phyloP scores from a whole-genome alignment of 1,140 invertebrate genomes.

The Drosophila novamexicana region DNA sequence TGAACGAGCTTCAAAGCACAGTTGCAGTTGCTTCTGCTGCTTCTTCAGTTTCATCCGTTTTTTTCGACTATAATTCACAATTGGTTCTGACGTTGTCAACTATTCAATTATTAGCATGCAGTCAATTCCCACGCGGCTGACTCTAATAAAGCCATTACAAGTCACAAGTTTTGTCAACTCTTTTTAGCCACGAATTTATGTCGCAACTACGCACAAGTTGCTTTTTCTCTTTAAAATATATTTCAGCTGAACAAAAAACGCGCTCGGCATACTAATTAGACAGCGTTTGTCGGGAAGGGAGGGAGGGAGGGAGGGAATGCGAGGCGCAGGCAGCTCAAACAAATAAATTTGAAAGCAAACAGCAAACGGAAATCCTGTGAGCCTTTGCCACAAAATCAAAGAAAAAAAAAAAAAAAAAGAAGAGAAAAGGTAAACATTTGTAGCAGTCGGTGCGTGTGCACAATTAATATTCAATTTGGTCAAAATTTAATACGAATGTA shows the following conservation, averaged over 20 bases:
- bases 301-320: conserved; percentile 8
- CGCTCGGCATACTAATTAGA: conserved; percentile 67
- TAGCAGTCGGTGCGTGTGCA: conserved; percentile 46
- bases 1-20: conserved; percentile 6
- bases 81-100: conserved; percentile 11
- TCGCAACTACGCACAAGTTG: conserved; percentile 5
- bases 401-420: background rate
- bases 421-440: conserved; percentile 58
- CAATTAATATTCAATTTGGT: conserved; percentile 75
- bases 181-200: background rate
- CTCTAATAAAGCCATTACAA: conserved; percentile 56
- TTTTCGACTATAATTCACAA: conserved; percentile 22
- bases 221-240: conserved; percentile 40
- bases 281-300: background rate
- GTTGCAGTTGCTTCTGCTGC: conserved; percentile 1
- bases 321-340: conserved; percentile 24
- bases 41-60: background rate
- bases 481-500: conserved; percentile 15
- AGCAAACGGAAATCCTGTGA: conserved; percentile 75
- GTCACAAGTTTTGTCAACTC: conserved; percentile 15
- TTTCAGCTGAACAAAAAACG: conserved; percentile 48
- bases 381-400: conserved; percentile 36
- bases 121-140: conserved; percentile 51
- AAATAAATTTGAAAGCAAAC: conserved; percentile 55
- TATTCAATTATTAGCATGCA: background rate